Evolutionary conservation across 64 coral and sea anemone genomes (phyloP).

Genomic region (Dendronephthya gigantea): DNA sequence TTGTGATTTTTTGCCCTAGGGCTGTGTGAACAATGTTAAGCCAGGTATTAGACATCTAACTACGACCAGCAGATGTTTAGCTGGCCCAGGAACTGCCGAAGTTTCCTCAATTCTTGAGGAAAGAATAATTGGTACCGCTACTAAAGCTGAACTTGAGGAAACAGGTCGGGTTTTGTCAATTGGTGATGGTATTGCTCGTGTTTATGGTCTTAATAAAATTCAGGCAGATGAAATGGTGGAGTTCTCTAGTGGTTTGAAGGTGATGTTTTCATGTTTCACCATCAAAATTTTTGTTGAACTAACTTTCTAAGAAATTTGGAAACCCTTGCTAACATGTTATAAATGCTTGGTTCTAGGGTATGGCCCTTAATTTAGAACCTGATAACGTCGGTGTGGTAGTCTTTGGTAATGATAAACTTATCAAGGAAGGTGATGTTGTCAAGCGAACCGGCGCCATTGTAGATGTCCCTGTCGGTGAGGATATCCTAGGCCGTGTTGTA

Average conservation of each 20-base stretch:
- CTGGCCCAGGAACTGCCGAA: conserved; percentile 58
- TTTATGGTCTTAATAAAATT: conserved; percentile 97
- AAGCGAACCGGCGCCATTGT: conserved; percentile 99
- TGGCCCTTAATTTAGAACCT: conserved; percentile 98
- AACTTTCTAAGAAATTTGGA: not conserved
- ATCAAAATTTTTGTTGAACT: not conserved
- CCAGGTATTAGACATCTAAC: not conserved
- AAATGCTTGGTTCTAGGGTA: conserved; percentile 43
- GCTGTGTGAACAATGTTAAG: not conserved
- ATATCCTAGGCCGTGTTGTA: conserved; percentile 82
- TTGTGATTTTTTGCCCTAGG: not conserved
- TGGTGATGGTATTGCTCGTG: conserved; percentile 99
- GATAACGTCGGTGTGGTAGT: conserved; percentile 99
- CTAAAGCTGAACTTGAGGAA: conserved; percentile 92
- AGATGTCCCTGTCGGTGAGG: conserved; percentile 89
- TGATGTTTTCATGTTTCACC: not conserved
- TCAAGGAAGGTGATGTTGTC: conserved; percentile 97
- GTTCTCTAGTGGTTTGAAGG: conserved; percentile 94
- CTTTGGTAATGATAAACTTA: conserved; percentile 98
- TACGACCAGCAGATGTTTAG: not conserved
- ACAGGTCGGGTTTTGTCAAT: conserved; percentile 94
- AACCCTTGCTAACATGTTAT: not conserved
- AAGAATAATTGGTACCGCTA: conserved; percentile 82
- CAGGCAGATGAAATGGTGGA: conserved; percentile 99
- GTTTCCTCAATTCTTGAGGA: conserved; percentile 93